Percentiles rank a stretch among this genome's conserved stretches.
Conservation (phyloP, 2,113 vertebrate species). For the Tamias sibiricus region DNA sequence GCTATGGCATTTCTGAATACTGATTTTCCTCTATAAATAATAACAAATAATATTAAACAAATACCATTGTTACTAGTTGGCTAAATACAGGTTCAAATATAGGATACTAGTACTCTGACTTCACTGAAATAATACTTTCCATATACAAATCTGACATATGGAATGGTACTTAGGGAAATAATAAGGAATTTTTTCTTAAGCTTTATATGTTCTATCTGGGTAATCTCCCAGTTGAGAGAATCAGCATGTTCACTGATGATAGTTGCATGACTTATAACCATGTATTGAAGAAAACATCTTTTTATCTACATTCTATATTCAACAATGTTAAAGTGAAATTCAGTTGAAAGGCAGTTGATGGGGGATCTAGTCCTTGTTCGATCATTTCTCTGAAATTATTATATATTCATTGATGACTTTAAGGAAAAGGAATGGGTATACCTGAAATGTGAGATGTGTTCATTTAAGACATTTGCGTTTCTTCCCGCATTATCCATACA, state of each 20-base stretch:
- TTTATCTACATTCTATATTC: background rate
- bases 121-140: background rate
- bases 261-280: background rate
- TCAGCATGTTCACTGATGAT: background rate
- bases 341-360: background rate
- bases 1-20: constrained; percentile 3
- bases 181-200: background rate
- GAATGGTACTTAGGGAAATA: background rate
- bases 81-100: constrained; percentile 16
- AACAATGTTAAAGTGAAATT: constrained; percentile 6
- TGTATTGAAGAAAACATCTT: constrained; percentile 46
- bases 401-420: background rate
- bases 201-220: background rate
- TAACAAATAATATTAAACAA: constrained; percentile 40
- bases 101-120: background rate
- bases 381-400: background rate
- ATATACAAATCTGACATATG: background rate
- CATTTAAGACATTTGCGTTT: constrained; percentile 23
- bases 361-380: background rate
- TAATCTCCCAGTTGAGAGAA: background rate
- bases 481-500: background rate
- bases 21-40: constrained; percentile 30
- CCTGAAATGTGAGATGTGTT: background rate
- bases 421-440: background rate
- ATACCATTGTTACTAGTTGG: background rate